Evolutionary conservation across 2,113 vertebrate genomes (phyloP), one percentile per base, ranked within the genome.

Genomic region (Piaya cayana): DNA sequence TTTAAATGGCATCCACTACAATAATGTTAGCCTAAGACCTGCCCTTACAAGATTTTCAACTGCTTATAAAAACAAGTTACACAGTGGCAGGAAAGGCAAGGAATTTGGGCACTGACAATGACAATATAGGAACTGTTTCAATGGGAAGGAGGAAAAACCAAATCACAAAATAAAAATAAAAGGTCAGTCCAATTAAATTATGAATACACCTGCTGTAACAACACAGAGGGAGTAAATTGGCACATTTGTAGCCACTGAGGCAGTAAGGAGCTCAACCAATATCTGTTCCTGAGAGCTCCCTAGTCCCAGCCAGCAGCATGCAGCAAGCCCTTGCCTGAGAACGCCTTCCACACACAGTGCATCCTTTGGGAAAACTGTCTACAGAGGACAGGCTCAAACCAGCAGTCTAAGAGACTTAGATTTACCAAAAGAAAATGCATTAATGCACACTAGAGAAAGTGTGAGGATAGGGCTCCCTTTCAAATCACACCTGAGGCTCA

Each of bases 1-100:
- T 95, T 95, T 95, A 97, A 96, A 97, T 96, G 91, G 96, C 96
- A 97, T 64, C 43, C 69, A 50, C 71, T 74, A 29, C 20, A 72
- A 70, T 86, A 86, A 70, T 27, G 64, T 42, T 86, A 97, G 80
- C 68, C 82, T 88, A 92, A 94, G 81, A 95, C 68, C 39, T 25
- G 3, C 30, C 69, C 60, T 92, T 86, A 77, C 83, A 94, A 49
- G 58, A 71, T 92, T 95, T 82, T 97, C 88, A 83, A 84, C 76
- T 68, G 53, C 76, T 93, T 53, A 62, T 53, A 15, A 95, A 87
- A 91, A 42, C 23, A 71, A 89, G 65, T 75, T 43, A 59, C n/a
- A 68, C 2, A 8, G 15, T 30, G 65, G 47, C 17, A 75, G 47
- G 42, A 86, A 90, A 67, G 63, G 68, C 6, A 82, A 76, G 64